These are phyloP conservation scores for Aphelocoma coerulescens DNA, from an alignment of 2,113 vertebrate species.

Conservation along the genomic window DNA sequence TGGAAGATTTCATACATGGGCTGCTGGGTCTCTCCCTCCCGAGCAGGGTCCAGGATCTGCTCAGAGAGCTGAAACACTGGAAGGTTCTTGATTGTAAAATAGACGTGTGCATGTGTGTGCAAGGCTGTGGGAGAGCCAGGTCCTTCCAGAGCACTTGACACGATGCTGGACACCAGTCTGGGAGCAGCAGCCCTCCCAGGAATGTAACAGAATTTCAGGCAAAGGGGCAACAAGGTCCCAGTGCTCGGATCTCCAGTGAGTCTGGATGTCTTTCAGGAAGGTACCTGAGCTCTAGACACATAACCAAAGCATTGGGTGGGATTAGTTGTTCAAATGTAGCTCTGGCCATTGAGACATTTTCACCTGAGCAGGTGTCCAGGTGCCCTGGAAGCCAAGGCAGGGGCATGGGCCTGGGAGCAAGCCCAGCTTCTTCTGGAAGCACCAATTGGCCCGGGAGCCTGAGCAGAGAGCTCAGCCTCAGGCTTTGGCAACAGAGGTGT, in stretches of 20 bases:
- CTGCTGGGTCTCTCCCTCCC: background rate
- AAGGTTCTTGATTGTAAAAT: background rate
- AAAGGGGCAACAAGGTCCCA: background rate
- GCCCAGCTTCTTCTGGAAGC: background rate
- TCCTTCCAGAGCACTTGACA: background rate
- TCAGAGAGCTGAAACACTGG: background rate
- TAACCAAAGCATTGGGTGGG: background rate
- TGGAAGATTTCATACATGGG: background rate
- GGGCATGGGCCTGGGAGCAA: background rate
- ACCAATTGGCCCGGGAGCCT: accelerated
- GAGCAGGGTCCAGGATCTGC: background rate
- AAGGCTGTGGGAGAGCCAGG: background rate
- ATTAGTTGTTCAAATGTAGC: background rate
- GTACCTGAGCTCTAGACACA: background rate
- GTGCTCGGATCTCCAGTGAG: background rate
- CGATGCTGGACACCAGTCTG: background rate
- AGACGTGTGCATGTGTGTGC: background rate
- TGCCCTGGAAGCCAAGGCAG: background rate
- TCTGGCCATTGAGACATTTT: background rate
- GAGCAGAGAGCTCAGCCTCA: background rate
- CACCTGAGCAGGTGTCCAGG: background rate
- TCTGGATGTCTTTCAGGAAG: background rate
- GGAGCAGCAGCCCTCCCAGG: background rate
- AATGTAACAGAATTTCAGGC: background rate
- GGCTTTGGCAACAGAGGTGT: background rate